Percentiles rank a stretch among this genome's conserved stretches.
Evolutionary conservation across 2,888 invertebrate genomes (phyloP).

Genomic region (Ephialtes manifestator): DNA sequence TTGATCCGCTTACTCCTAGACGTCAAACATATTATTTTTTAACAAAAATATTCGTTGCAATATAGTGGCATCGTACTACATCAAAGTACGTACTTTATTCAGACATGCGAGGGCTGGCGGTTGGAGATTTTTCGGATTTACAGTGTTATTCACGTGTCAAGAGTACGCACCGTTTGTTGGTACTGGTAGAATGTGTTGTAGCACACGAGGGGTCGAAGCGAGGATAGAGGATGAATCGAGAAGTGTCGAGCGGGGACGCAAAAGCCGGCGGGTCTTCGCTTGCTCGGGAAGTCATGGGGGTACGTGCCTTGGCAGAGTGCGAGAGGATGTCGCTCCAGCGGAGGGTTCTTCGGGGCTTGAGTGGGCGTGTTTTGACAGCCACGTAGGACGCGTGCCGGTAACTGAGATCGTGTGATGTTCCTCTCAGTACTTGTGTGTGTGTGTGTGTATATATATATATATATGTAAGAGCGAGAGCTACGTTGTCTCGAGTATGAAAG

Average conservation of each 20-base stretch:
- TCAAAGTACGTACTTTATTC: constrained; percentile 18
- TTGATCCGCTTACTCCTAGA: neutral
- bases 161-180: constrained; percentile 9
- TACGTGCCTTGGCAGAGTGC: constrained; percentile 60
- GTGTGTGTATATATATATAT: constrained; percentile 22
- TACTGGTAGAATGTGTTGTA: neutral
- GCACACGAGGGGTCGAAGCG: neutral
- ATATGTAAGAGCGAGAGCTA: constrained; percentile 49
- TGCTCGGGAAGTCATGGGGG: constrained; percentile 16
- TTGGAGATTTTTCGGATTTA: constrained; percentile 29
- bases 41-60: neutral
- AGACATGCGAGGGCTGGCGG: neutral
- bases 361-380: constrained; percentile 77
- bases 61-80: neutral
- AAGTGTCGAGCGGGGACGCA: constrained; percentile 30
- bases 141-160: constrained; percentile 16
- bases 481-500: constrained; percentile 63
- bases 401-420: constrained; percentile 72
- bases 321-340: constrained; percentile 46
- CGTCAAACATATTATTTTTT: neutral
- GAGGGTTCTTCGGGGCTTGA: constrained; percentile 54
- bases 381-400: constrained; percentile 74
- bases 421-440: neutral
- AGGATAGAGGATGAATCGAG: constrained; percentile 27
- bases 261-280: constrained; percentile 25